A percentile compares a stretch with the other conserved stretches of the same genome.
Conservation (phyloP, 2,113 vertebrate genomes). For the Atlantisia rogersi region DNA sequence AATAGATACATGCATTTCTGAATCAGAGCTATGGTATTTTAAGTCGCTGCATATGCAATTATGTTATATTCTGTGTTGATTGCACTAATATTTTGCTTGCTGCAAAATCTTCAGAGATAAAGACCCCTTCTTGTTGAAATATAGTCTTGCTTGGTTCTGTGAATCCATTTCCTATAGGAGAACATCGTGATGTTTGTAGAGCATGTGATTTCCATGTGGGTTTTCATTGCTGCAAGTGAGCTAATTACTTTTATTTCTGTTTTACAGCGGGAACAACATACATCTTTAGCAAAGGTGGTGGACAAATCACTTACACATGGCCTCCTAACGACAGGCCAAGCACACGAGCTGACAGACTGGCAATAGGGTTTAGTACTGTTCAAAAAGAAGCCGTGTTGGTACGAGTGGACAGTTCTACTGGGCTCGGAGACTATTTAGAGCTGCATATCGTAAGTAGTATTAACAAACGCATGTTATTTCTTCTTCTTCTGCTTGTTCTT, state of each 20-base stretch:
- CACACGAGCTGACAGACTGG: slow-evolving; percentile 95
- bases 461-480: neutral
- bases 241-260: slow-evolving; percentile 53
- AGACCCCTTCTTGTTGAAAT: slow-evolving; percentile 17
- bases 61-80: slow-evolving; percentile 23
- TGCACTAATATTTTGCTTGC: neutral
- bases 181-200: neutral
- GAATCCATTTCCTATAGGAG: neutral
- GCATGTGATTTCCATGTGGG: neutral
- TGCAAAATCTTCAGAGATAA: slow-evolving; percentile 30
- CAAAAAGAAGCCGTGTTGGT: slow-evolving; percentile 95
- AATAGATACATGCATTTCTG: neutral
- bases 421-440: slow-evolving; percentile 96
- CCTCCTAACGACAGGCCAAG: slow-evolving; percentile 97
- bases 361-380: slow-evolving; percentile 97
- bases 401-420: slow-evolving; percentile 96
- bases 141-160: neutral
- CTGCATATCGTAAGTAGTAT: slow-evolving; percentile 97
- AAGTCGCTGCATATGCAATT: neutral
- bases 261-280: slow-evolving; percentile 94
- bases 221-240: neutral
- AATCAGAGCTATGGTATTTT: slow-evolving; percentile 13
- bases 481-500: neutral
- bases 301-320: slow-evolving; percentile 98
- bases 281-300: slow-evolving; percentile 97